phyloP scores from a whole-genome alignment of 2,888 invertebrate species.

The Eupithecia subumbrata region DNA sequence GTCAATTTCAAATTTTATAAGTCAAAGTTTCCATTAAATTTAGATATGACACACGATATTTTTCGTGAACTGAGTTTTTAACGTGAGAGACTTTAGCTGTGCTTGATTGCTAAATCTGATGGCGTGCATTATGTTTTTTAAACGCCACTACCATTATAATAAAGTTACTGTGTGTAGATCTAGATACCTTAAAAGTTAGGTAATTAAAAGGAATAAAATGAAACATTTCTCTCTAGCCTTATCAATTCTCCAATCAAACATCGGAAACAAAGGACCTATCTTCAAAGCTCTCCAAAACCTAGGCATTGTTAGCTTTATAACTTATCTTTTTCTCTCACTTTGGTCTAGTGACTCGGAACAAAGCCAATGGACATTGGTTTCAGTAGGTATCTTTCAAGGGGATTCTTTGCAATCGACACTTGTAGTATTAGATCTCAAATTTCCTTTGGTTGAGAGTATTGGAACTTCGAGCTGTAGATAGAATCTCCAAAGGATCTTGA shows the following conservation, averaged over 20 bases:
- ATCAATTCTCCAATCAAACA: constrained; percentile 19
- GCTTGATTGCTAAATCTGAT: not conserved
- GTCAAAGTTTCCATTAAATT: not conserved
- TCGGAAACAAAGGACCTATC: constrained; percentile 29
- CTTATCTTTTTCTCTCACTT: constrained; percentile 20
- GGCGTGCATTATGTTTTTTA: not conserved
- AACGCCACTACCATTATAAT: not conserved
- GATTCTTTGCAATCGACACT: not conserved
- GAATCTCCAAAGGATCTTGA: not conserved
- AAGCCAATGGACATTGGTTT: constrained; percentile 51
- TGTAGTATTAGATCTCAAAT: not conserved
- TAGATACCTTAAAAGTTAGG: not conserved
- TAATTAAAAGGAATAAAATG: not conserved
- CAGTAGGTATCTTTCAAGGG: not conserved
- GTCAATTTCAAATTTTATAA: not conserved
- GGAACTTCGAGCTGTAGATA: not conserved
- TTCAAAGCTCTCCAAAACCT: constrained; percentile 32
- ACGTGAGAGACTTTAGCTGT: not conserved
- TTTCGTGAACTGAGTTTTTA: not conserved
- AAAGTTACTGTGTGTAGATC: not conserved
- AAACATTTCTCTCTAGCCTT: constrained; percentile 5
- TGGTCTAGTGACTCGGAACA: constrained; percentile 46
- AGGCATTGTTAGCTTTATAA: constrained; percentile 28
- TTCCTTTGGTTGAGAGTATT: not conserved
- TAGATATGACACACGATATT: not conserved